Conservation (phyloP, 2,797 vertebrate species). For the Tenualosa ilisha region DNA sequence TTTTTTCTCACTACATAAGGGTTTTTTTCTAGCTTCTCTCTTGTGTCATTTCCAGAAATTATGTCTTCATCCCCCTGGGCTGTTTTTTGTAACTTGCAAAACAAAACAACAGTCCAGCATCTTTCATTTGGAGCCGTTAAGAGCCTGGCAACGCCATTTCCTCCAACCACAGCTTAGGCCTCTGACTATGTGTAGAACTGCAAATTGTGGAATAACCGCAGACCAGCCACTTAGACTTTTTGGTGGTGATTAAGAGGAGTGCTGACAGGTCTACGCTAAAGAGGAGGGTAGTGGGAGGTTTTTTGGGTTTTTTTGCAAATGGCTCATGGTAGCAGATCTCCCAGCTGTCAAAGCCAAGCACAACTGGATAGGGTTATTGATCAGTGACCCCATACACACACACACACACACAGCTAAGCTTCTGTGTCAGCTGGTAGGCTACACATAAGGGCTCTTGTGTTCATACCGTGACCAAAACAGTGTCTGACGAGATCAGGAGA, state of each 20-base stretch:
- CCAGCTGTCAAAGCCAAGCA: background rate
- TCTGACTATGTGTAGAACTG: background rate
- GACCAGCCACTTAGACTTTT: background rate
- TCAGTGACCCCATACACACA: background rate
- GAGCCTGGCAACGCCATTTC: background rate
- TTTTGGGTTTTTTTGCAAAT: background rate
- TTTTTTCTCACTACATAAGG: too few species aligned
- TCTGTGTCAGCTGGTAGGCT: background rate
- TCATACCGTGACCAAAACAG: background rate
- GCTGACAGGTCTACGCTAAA: background rate
- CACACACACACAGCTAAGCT: background rate
- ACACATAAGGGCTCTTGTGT: background rate
- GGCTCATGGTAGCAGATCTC: background rate
- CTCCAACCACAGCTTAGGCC: background rate
- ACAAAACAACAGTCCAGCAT: background rate
- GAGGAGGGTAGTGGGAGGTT: background rate
- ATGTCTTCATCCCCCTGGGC: background rate
- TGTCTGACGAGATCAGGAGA: background rate
- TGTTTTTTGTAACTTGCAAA: background rate
- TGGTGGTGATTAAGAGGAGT: background rate
- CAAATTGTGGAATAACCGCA: background rate
- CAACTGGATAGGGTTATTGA: background rate
- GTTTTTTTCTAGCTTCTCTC: too few species aligned
- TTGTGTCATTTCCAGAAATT: background rate
- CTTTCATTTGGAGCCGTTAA: background rate